Evolutionary conservation across 2,113 vertebrate species (phyloP), one percentile per base, ranked within the genome.

Genomic region (Catharus fuscescens): DNA sequence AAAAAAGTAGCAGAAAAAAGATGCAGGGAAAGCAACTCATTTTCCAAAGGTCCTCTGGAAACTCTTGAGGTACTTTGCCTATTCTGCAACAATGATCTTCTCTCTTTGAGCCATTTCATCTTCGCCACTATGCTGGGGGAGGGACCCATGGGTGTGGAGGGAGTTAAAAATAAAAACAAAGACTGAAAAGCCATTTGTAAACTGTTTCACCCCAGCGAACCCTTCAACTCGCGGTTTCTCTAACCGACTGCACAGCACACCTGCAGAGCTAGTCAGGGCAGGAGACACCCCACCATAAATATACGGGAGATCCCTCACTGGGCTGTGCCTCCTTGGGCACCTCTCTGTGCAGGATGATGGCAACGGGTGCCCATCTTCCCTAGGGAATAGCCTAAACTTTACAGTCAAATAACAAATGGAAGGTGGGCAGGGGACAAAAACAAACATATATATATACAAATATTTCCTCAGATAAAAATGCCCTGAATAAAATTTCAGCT

Each of bases 151-250:
- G 73, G 82, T 34, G 78, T 70, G 28, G 77, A 93, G 62, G 34
- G 80, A 74, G 65, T 62, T 93, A 96, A 96, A 97, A 91, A 94
- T 82, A 92, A 97, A 94, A 94, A 80, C 77, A 93, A 97, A 88
- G 93, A 92, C 90, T 97, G 94, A 94, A 94, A 96, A 97, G 71
- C 81, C 96, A 89, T 96, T 95, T 97, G 96, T 96, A 94, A 97
- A 96, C 88, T 95, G 95, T 90, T 97, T 96, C 87, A 91, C 83
- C 62, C 80, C 74, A 36, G 71, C 5, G 5, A 96, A 89, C 80
- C 74, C 73, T 96, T 96, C 95, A 96, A 79, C 78, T 67, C 25
- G 45, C 4, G 92, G 93, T 97, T 97, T 95, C 95, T 92, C 47
- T 92, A 97, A 97, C 96, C 10, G 94, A 97, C 96, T 81, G 88